Evolutionary conservation across 2,113 vertebrate species (phyloP).

Genomic region (Alectura lathami): DNA sequence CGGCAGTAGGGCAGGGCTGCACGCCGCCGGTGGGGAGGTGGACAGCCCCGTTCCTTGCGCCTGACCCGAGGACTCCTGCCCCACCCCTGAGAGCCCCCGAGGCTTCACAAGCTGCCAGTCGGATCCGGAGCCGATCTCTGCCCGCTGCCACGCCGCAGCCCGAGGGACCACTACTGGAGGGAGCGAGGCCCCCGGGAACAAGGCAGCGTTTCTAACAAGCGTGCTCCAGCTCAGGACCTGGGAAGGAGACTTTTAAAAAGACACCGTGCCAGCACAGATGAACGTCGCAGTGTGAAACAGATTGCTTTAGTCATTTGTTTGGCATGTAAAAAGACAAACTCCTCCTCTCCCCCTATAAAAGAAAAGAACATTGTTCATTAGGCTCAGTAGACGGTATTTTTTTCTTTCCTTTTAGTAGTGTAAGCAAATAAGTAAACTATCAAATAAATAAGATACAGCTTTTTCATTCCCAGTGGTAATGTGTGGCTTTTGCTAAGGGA

Average conservation of each 20-base stretch:
- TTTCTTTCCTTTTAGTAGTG: neutral
- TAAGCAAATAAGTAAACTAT: neutral
- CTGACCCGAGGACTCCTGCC: neutral
- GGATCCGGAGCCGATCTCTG: neutral
- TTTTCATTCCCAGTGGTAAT: neutral
- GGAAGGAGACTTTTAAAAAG: neutral
- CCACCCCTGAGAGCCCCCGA: no score
- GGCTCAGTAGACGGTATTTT: neutral
- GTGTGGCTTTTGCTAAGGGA: neutral
- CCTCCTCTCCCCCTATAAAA: neutral
- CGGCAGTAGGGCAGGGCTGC: neutral
- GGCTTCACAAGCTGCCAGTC: no score
- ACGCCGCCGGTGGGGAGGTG: no score
- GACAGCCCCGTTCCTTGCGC: neutral
- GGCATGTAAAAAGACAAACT: neutral
- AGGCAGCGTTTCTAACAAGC: neutral
- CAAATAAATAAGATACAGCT: neutral
- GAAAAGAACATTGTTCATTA: neutral
- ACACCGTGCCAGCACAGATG: neutral
- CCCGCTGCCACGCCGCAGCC: neutral
- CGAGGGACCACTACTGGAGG: neutral
- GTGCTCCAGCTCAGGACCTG: accelerated
- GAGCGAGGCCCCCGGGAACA: neutral
- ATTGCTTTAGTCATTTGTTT: neutral
- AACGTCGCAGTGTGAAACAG: neutral